phyloP scores from a whole-genome alignment of 2,888 invertebrate genomes.

The Prosopocoilus inquinatus region DNA sequence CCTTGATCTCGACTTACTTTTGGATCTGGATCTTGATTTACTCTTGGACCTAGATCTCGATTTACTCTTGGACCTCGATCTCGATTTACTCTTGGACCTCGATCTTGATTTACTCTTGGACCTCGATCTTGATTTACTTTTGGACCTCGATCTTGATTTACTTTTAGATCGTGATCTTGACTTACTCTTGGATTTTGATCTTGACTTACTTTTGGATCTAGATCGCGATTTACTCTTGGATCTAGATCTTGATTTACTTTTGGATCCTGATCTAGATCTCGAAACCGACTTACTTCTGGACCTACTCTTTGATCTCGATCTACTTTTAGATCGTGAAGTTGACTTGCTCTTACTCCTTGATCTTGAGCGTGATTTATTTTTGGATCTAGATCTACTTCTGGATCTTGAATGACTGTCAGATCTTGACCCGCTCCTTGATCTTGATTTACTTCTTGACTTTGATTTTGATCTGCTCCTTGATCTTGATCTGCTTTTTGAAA shows the following conservation, averaged over 20 bases:
- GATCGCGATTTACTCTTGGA: conserved; percentile 44
- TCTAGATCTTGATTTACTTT: conserved; percentile 34
- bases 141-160: conserved; percentile 40
- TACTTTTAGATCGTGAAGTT: conserved; percentile 40
- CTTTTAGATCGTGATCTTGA: conserved; percentile 48
- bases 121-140: conserved; percentile 33
- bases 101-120: conserved; percentile 33
- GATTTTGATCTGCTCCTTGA: conserved; percentile 40
- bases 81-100: conserved; percentile 39
- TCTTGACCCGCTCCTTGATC: conserved; percentile 50
- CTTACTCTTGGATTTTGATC: conserved; percentile 38
- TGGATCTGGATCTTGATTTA: conserved; percentile 40
- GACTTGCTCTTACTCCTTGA: conserved; percentile 52
- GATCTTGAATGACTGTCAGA: conserved; percentile 42
- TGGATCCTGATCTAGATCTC: conserved; percentile 28
- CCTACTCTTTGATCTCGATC: conserved; percentile 41
- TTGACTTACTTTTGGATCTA: conserved; percentile 40
- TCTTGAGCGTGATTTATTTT: conserved; percentile 46
- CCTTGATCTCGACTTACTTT: conserved; percentile 38
- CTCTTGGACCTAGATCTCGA: conserved; percentile 41
- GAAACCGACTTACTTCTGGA: conserved; percentile 41
- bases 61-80: conserved; percentile 10
- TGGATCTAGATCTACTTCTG: conserved; percentile 46
- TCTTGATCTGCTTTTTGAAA: conserved; percentile 42
- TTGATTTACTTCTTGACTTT: conserved; percentile 46